Base-by-base conservation (phyloP, 2,888 invertebrate genomes). In the Drosophila nigricruria region DNA sequence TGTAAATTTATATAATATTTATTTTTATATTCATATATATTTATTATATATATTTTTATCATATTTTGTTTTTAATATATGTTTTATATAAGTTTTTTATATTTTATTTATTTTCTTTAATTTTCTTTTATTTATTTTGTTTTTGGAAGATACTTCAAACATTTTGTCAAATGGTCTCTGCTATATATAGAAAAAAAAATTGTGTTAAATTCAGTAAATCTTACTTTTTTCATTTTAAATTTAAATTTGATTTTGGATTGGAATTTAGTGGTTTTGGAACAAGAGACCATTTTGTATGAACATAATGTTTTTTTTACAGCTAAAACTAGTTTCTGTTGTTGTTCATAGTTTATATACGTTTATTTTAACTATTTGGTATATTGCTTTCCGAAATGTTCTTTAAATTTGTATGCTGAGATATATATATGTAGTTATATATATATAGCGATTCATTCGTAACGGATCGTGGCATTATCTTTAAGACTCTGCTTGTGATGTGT, bases 311-410 rank as follows among this genome's bases (percentile, higher is more conserved):
- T 42, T 53, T n/a, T 12, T 36, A 27, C 25, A 40, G 36, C 36
- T 40, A 40, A 34, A 30, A 40, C 25, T 32, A 58, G n/a, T 43
- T 57, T 36, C 47, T 34, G 27, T 20, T 34, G 18, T 49, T 53
- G 14, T 16, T 42, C 16, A 8, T 50, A 60, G 47, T 61, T 64
- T 20, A 30, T 16, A 40, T 49, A 32, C 10, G 25, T 36, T 23
- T 34, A 25, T 59, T 49, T 49, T 53, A 64, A 70, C 69, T 77
- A 77, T 59, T 74, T 70, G 30, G 71, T 78, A 82, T 82, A 82
- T 82, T 82, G 81, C 81, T 82, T 82, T 73, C 70, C 66, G 60
- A 70, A 64, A 72, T 72, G 83, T 50, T 67, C 60, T 38, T 58
- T 70, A 68, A 67, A 73, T 68, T 49, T 36, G 43, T 57, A 45